Evolutionary conservation across 2,888 invertebrate species (phyloP).

Genomic region (Chaetogeoica ovagalla): DNA sequence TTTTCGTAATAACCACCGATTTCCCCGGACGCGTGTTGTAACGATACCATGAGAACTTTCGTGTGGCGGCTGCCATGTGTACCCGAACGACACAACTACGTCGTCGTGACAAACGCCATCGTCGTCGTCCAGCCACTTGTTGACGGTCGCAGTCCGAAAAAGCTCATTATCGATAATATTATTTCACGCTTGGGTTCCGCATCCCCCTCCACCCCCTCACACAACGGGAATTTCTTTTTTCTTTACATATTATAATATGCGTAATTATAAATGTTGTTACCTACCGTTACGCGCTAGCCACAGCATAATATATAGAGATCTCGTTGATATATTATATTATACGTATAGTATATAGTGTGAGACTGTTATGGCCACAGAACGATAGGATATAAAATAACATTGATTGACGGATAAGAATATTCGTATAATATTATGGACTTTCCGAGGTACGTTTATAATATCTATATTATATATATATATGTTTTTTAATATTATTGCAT

Average conservation of each 20-base stretch:
- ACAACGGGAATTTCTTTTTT: no score
- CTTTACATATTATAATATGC: no score
- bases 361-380: background rate
- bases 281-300: no score
- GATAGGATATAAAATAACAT: background rate
- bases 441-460: conserved; percentile 2
- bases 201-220: no score
- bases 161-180: background rate
- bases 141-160: conserved; percentile 4
- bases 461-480: background rate
- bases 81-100: background rate
- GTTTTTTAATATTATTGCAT: no score
- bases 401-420: no score
- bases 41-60: background rate
- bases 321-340: no score
- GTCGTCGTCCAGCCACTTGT: conserved; percentile 31
- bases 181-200: no score
- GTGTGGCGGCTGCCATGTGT: background rate
- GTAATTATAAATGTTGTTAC: no score
- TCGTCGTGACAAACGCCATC: background rate
- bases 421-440: background rate
- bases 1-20: background rate
- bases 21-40: background rate
- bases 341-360: no score
- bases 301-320: no score